A percentile compares a stretch with the other conserved stretches of the same genome.
Conservation (phyloP, 2,888 invertebrate genomes). For the Tachina lurida region DNA sequence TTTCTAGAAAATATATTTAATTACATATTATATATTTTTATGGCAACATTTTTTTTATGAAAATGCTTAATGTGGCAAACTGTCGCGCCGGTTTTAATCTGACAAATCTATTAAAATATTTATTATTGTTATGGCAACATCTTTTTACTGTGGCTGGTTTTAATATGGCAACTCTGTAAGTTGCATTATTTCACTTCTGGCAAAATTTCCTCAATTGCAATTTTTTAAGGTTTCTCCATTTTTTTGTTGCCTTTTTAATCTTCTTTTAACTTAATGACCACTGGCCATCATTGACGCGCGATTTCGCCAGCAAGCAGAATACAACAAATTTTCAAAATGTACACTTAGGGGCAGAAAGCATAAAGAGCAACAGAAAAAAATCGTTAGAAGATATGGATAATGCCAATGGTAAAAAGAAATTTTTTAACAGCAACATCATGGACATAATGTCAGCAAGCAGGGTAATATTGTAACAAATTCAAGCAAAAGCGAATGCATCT, state of each 20-base stretch:
- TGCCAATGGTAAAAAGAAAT: not conserved
- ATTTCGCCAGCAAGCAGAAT: conserved; percentile 36
- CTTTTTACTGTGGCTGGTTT: too few species aligned
- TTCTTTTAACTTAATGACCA: not conserved
- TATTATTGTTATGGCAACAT: too few species aligned
- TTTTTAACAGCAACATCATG: not conserved
- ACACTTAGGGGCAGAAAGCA: conserved; percentile 3
- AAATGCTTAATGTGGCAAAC: too few species aligned
- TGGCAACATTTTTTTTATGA: too few species aligned
- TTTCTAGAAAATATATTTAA: too few species aligned
- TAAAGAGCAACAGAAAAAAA: not conserved
- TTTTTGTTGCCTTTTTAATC: not conserved
- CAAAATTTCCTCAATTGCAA: not conserved
- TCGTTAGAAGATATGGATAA: conserved; percentile 17
- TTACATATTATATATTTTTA: too few species aligned
- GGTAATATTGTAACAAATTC: too few species aligned
- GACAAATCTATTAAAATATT: too few species aligned
- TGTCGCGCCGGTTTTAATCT: too few species aligned
- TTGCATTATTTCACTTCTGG: too few species aligned
- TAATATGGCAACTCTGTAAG: too few species aligned
- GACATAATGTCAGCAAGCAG: not conserved
- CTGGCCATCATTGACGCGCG: conserved; percentile 56
- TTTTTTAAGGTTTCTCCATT: conserved; percentile 22
- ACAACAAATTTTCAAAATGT: not conserved
- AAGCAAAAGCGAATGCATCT: too few species aligned